Evolutionary conservation across 2,797 vertebrate species (phyloP).

Genomic region (Euthynnus affinis): DNA sequence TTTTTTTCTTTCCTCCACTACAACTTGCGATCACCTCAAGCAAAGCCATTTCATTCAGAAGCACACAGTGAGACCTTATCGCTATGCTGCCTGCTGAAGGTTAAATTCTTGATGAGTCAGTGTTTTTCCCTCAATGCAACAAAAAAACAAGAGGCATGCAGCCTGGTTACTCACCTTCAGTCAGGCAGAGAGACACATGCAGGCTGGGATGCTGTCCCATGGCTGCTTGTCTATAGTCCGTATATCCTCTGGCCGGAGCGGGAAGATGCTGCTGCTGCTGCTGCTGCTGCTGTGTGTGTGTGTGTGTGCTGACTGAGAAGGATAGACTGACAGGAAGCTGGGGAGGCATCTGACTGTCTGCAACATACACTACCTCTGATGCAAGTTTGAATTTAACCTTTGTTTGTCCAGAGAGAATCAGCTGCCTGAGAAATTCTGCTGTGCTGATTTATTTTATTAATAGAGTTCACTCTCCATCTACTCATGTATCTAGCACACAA

Average conservation of each 20-base stretch:
- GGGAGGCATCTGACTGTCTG: conserved; percentile 17
- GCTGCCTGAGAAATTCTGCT: conserved; percentile 1
- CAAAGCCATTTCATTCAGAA: no score
- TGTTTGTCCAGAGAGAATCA: conserved; percentile 7
- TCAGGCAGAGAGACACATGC: conserved; percentile 1
- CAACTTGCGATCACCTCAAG: neutral
- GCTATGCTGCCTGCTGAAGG: conserved; percentile 45
- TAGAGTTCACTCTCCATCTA: neutral
- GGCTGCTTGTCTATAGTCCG: conserved; percentile 3
- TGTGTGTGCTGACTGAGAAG: conserved; percentile 27
- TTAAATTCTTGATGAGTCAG: conserved; percentile 16
- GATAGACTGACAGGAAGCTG: conserved; percentile 41
- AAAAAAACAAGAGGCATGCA: neutral
- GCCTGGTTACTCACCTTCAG: conserved; percentile 42
- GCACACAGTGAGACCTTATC: neutral
- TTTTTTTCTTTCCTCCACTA: no score
- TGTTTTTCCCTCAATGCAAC: neutral
- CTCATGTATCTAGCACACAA: neutral
- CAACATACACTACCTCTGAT: conserved; percentile 9
- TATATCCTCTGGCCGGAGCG: conserved; percentile 10
- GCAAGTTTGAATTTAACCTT: conserved; percentile 29
- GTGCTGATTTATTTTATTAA: conserved; percentile 5
- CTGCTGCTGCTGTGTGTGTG: no score
- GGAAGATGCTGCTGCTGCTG: conserved; percentile 13
- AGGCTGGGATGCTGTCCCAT: conserved; percentile 34